Percentiles rank a stretch among this genome's conserved stretches.
Conservation (phyloP, 2,113 vertebrate species). For the Lethenteron reissneri region DNA sequence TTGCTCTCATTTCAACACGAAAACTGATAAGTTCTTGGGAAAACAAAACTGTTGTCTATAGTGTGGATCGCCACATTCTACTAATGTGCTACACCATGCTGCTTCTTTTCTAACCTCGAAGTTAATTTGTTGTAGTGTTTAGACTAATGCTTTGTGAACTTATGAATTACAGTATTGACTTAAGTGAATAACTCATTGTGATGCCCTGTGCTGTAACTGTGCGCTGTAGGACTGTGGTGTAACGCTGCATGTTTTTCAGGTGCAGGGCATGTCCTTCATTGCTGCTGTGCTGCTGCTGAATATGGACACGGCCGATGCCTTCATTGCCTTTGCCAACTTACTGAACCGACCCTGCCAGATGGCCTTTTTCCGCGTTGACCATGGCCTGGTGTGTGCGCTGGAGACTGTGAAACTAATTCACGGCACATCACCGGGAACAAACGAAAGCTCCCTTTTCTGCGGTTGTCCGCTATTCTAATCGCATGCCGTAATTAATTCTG, state of each 20-base stretch:
- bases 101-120: too few relatives aligned
- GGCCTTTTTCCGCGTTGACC: constrained; percentile 90
- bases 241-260: constrained; percentile 25
- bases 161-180: too few relatives aligned
- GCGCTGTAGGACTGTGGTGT: constrained; percentile 8
- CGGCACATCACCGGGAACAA: too few relatives aligned
- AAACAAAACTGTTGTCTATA: too few relatives aligned
- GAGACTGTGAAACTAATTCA: too few relatives aligned
- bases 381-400: constrained; percentile 63
- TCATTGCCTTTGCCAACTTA: constrained; percentile 85
- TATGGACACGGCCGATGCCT: constrained; percentile 76
- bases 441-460: too few relatives aligned
- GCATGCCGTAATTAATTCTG: background rate
- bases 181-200: too few relatives aligned
- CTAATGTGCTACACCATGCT: too few relatives aligned
- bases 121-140: background rate
- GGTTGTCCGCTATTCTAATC: too few relatives aligned
- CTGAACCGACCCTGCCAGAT: constrained; percentile 93
- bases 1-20: too few relatives aligned
- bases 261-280: constrained; percentile 93
- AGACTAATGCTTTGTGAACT: background rate
- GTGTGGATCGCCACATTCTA: too few relatives aligned
- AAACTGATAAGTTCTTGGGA: too few relatives aligned
- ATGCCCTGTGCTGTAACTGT: background rate
- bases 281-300: constrained; percentile 77